A percentile compares a stretch with the other conserved stretches of the same genome.
phyloP scores from a whole-genome alignment of 1,140 invertebrate genomes.

The Thaumatotibia leucotreta region DNA sequence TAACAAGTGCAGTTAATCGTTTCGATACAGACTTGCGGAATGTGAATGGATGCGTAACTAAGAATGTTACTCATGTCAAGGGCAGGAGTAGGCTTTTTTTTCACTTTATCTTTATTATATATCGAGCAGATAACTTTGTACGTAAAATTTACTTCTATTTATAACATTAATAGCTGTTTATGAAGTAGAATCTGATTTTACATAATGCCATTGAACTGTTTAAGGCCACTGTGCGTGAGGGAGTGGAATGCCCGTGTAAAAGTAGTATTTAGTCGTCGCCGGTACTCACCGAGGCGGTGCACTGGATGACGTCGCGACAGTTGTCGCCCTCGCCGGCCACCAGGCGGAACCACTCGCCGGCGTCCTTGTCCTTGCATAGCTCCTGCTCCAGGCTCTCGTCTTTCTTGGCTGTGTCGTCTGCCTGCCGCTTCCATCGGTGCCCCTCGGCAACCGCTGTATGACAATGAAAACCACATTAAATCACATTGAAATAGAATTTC shows the following conservation, averaged over 20 bases:
- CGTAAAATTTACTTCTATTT: too few relatives aligned
- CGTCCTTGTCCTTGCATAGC: slow-evolving; percentile 95
- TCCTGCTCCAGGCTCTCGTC: slow-evolving; percentile 92
- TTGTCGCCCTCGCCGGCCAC: slow-evolving; percentile 93
- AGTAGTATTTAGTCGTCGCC: background rate
- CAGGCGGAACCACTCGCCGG: slow-evolving; percentile 96
- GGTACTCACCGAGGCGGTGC: slow-evolving; percentile 89
- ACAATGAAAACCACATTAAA: slow-evolving; percentile 22
- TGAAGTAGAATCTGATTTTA: background rate
- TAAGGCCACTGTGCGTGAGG: background rate
- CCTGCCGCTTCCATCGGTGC: slow-evolving; percentile 73
- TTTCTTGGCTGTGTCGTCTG: slow-evolving; percentile 81
- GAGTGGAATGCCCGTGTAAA: background rate
- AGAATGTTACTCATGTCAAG: background rate
- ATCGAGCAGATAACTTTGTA: too few relatives aligned
- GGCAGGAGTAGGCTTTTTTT: background rate
- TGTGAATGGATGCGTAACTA: background rate
- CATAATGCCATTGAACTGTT: background rate
- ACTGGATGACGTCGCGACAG: slow-evolving; percentile 96
- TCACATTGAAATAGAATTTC: background rate
- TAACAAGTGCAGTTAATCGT: background rate
- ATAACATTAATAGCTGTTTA: background rate
- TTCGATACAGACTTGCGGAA: background rate
- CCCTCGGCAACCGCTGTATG: slow-evolving; percentile 42
- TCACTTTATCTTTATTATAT: too few relatives aligned